phyloP scores from a whole-genome alignment of 1,140 invertebrate genomes.

The Drosophila athabasca region DNA sequence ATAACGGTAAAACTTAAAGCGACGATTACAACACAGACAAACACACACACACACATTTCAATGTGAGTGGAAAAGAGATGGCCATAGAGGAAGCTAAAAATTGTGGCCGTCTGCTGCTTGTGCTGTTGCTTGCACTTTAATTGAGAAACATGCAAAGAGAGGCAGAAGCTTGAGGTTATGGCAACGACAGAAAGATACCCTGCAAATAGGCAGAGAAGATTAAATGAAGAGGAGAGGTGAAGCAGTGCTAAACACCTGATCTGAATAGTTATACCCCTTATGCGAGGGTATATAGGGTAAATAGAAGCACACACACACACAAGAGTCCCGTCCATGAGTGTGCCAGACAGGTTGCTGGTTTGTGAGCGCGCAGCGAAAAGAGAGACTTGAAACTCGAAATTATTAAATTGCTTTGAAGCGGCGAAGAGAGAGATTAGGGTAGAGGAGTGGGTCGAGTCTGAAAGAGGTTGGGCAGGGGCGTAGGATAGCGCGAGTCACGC shows the following conservation, averaged over 20 bases:
- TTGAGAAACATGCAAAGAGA: conserved; percentile 51
- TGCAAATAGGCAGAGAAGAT: no score
- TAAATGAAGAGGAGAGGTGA: no score
- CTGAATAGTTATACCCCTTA: conserved; percentile 19
- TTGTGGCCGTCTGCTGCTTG: conserved; percentile 14
- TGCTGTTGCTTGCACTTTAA: conserved; percentile 59
- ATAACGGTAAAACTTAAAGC: conserved; percentile 66
- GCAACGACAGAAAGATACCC: conserved; percentile 23
- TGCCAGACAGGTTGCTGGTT: conserved; percentile 49
- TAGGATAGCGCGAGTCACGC: conserved; percentile 53
- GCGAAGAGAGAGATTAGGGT: background rate
- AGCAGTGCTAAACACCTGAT: no score
- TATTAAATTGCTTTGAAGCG: conserved; percentile 64
- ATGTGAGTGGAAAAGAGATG: conserved; percentile 36
- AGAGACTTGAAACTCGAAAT: conserved; percentile 53
- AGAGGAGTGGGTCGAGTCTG: conserved; percentile 5
- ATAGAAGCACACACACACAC: conserved; percentile 17
- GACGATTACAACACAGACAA: conserved; percentile 64
- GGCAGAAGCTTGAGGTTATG: conserved; percentile 9
- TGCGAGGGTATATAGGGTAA: conserved; percentile 6
- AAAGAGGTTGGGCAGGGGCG: conserved; percentile 12
- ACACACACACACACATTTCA: conserved; percentile 3
- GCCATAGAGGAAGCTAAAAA: conserved; percentile 59
- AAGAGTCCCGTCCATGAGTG: conserved; percentile 19
- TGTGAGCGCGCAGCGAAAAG: conserved; percentile 26